Conservation (phyloP, 1,140 invertebrate genomes). For the Drosophila nebulosa region DNA sequence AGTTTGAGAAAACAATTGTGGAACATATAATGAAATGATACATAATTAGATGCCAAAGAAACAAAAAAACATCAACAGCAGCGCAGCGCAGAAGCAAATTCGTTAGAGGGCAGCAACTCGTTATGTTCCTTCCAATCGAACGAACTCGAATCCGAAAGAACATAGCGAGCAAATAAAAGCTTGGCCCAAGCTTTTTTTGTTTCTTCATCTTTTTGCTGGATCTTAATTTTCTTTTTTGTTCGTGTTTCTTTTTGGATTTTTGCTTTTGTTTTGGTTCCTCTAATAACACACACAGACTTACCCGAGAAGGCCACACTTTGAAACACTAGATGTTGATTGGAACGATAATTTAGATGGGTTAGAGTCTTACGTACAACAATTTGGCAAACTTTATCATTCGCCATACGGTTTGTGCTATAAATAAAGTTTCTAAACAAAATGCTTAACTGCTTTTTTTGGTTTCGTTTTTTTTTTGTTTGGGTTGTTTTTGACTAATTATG, state of each 20-base stretch:
- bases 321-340: slow-evolving; percentile 90
- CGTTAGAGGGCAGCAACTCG: neutral
- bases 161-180: slow-evolving; percentile 12
- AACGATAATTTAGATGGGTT: slow-evolving; percentile 80
- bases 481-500: slow-evolving; percentile 5
- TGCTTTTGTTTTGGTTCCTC: slow-evolving; percentile 33
- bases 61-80: neutral
- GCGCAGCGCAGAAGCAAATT: neutral
- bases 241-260: neutral
- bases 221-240: neutral
- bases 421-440: slow-evolving; percentile 57
- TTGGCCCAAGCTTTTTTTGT: neutral
- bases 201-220: neutral
- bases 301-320: slow-evolving; percentile 96
- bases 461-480: neutral
- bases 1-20: neutral
- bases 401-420: slow-evolving; percentile 51
- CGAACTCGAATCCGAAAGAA: neutral
- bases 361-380: slow-evolving; percentile 77
- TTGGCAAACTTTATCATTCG: slow-evolving; percentile 66
- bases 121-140: neutral
- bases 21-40: slow-evolving; percentile 8
- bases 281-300: slow-evolving; percentile 84
- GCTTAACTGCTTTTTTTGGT: slow-evolving; percentile 1
- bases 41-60: slow-evolving; percentile 11